Evolutionary conservation across 2,113 vertebrate genomes (phyloP).

Genomic region (Hyaena hyaena): DNA sequence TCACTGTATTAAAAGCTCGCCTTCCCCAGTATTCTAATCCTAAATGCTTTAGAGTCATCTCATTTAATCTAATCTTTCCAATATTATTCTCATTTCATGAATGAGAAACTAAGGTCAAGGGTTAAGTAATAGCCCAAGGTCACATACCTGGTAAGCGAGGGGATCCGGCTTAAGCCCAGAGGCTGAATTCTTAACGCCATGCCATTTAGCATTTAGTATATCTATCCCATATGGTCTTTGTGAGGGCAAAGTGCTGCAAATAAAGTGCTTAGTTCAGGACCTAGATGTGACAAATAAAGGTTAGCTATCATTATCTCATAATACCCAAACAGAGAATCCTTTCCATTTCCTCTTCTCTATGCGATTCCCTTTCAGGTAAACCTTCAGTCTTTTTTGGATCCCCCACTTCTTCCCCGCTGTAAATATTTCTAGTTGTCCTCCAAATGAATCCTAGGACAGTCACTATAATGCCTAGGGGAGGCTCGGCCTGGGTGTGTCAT

Average conservation of each 20-base stretch:
- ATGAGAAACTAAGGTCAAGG: background rate
- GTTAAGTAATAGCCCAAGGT: background rate
- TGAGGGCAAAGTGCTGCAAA: background rate
- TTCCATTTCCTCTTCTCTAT: background rate
- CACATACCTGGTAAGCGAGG: background rate
- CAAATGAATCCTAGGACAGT: background rate
- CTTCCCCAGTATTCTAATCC: background rate
- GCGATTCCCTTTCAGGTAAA: background rate
- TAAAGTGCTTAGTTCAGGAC: background rate
- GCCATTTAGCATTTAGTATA: background rate
- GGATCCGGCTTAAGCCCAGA: background rate
- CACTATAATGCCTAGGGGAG: background rate
- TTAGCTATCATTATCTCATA: background rate
- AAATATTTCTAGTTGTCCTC: background rate
- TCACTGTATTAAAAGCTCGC: background rate
- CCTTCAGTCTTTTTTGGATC: background rate
- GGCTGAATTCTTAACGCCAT: background rate
- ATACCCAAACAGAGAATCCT: background rate
- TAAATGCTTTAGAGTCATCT: background rate
- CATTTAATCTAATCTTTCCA: slow-evolving; percentile 10
- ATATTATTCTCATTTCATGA: slow-evolving; percentile 14
- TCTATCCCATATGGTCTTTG: background rate
- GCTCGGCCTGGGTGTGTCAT: background rate
- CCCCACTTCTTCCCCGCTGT: no score
- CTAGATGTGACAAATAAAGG: background rate